Evolutionary conservation across 2,888 invertebrate genomes (phyloP).

Genomic region (Netelia inedita): DNA sequence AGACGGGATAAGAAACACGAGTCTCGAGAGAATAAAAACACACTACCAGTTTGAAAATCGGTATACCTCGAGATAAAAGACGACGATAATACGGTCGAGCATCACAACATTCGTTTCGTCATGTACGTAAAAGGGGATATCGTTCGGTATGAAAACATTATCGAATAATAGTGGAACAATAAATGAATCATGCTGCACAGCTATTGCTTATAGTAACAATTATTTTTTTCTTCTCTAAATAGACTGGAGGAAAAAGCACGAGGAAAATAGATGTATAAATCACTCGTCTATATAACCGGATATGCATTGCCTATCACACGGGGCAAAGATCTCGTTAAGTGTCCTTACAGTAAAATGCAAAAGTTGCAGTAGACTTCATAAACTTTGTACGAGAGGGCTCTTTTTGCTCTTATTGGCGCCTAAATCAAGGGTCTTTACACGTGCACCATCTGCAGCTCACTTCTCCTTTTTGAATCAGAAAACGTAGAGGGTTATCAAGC

Average conservation of each 20-base stretch:
- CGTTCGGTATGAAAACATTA: too few species aligned
- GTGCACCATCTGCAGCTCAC: background rate
- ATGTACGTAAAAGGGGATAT: too few species aligned
- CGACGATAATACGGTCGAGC: background rate
- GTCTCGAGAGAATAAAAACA: background rate
- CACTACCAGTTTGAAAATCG: background rate
- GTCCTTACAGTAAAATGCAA: background rate
- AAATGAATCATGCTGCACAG: too few species aligned
- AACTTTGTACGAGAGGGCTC: constrained; percentile 5
- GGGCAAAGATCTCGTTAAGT: constrained; percentile 15
- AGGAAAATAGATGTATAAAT: too few species aligned
- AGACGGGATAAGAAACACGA: background rate
- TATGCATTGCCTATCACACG: background rate
- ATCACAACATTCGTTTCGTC: too few species aligned
- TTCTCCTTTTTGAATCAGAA: constrained; percentile 21
- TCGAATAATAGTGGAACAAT: too few species aligned
- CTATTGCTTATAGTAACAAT: too few species aligned
- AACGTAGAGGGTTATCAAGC: background rate
- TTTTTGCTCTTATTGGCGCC: constrained; percentile 24
- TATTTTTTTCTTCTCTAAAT: too few species aligned
- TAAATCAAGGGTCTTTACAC: constrained; percentile 32
- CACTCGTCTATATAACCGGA: background rate
- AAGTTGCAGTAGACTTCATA: background rate
- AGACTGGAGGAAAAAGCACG: too few species aligned
- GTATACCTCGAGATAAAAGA: background rate